Evolutionary conservation across 2,888 invertebrate species (phyloP).

Genomic region (Cantharis nigra): DNA sequence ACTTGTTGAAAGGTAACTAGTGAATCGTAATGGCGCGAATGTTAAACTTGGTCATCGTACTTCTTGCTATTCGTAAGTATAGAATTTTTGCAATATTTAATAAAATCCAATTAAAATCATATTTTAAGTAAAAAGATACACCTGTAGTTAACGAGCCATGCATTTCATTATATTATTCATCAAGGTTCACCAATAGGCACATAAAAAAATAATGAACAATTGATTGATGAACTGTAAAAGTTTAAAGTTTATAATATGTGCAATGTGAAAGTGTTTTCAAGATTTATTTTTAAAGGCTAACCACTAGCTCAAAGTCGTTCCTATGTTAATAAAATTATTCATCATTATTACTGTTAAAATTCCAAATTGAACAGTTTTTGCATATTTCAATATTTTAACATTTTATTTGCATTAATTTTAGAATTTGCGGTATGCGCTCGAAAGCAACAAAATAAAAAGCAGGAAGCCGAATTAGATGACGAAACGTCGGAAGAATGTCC

Average conservation of each 20-base stretch:
- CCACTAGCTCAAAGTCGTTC: constrained; percentile 20
- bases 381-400: not conserved
- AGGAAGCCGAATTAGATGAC: constrained; percentile 56
- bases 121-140: not conserved
- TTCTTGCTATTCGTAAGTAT: constrained; percentile 38
- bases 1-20: constrained; percentile 36
- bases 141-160: not conserved
- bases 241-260: constrained; percentile 18
- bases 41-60: constrained; percentile 38
- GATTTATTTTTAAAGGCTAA: constrained; percentile 37
- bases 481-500: constrained; percentile 74
- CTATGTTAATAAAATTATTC: constrained; percentile 6
- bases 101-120: not conserved
- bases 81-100: not conserved
- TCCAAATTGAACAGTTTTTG: not conserved
- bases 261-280: constrained; percentile 38
- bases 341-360: not conserved
- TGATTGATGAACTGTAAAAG: constrained; percentile 14
- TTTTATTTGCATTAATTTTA: constrained; percentile 10
- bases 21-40: constrained; percentile 43
- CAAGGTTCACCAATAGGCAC: not conserved
- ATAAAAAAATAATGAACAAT: not conserved
- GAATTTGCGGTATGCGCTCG: constrained; percentile 33
- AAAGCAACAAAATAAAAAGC: constrained; percentile 19
- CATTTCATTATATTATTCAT: not conserved